Evolutionary conservation across 2,797 vertebrate species (phyloP), one percentile per base, ranked within the genome.

Genomic region (Neostethus bicornis): DNA sequence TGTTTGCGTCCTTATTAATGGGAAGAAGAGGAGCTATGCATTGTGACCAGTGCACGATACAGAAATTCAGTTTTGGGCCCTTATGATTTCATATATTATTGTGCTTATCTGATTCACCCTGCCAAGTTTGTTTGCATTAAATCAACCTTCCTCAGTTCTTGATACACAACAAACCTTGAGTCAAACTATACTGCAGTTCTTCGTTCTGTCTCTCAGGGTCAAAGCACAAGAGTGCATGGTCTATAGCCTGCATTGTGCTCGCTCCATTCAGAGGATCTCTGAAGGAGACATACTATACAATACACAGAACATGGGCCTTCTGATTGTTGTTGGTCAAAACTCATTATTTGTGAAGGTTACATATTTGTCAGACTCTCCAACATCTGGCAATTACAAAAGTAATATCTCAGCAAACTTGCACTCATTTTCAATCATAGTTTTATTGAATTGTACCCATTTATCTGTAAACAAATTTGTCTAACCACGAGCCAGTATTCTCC

Each of bases 401-500:
- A 44, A 17, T 52, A 34, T 21, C 19, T 11, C 24, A 29, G 10
- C 4, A 48, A 4, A 21, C 4, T 53, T 26, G 12, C n/a, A 17
- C 25, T 19, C 1, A 4, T 7, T 17, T 45, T 28, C 21, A 44
- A 26, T 57, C 9, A 5, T 3, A 61, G 13, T 50, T 51, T 8
- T n/a, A 55, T 52, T 3, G 23, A 61, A 57, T 45, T 47, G 2
- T 28, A 55, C 20, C 20, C 69, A 6, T 52, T 34, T n/a, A 43
- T 63, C 47, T 58, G 39, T 43, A 67, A 59, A 47, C 17, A 48
- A 32, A 58, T 29, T 23, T 24, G 6, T 60, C 34, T 14, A 17
- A 39, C 47, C 2, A 44, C 46, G 58, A 14, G 5, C 11, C 10
- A 20, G 3, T 19, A n/a, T 28, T 73, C 72, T 64, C 77, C 63